A percentile compares a stretch with the other conserved stretches of the same genome.
Conservation (phyloP, 2,888 invertebrate genomes). For the Brenthis ino region DNA sequence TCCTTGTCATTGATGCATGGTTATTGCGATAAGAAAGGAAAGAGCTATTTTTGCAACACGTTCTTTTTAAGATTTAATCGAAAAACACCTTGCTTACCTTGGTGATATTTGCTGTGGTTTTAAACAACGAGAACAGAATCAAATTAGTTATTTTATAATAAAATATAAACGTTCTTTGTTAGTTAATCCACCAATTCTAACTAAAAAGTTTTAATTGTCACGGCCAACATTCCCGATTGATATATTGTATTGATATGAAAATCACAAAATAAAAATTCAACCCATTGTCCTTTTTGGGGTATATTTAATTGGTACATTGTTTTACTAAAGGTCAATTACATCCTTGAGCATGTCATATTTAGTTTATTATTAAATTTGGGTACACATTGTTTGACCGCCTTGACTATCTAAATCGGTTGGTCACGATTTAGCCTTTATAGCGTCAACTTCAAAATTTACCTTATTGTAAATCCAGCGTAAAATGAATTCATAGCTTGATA, state of each 20-base stretch:
- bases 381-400: conserved; percentile 57
- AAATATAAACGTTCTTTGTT: not conserved
- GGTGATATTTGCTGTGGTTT: not conserved
- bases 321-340: conserved; percentile 35
- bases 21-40: conserved; percentile 25
- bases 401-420: conserved; percentile 59
- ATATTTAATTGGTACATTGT: conserved; percentile 24
- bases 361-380: conserved; percentile 58
- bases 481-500: conserved; percentile 21
- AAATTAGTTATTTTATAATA: too few species aligned
- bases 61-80: conserved; percentile 18
- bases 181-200: not conserved
- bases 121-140: not conserved
- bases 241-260: conserved; percentile 46
- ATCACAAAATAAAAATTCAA: not conserved
- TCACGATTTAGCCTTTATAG: conserved; percentile 65
- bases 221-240: conserved; percentile 65
- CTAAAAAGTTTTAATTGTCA: conserved; percentile 56
- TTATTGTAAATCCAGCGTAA: conserved; percentile 19
- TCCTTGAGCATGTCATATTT: conserved; percentile 60
- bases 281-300: conserved; percentile 5
- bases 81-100: not conserved
- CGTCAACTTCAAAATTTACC: conserved; percentile 49
- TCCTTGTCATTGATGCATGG: conserved; percentile 30
- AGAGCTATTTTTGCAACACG: not conserved